Base-by-base conservation (phyloP, 2,888 invertebrate genomes). In the Tupiocoris notatus region DNA sequence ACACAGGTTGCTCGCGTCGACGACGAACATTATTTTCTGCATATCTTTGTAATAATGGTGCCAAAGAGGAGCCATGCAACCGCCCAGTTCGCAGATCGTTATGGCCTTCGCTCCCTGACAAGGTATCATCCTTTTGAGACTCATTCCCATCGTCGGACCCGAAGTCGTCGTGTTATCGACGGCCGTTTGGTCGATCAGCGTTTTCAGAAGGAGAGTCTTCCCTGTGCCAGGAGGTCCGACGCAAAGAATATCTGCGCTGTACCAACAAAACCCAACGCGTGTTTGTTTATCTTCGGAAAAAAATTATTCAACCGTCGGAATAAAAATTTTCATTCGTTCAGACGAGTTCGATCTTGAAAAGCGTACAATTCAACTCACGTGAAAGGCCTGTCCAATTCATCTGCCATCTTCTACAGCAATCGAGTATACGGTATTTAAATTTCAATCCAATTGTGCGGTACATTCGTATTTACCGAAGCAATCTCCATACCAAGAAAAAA, bases 61-160 rank as follows among this genome's bases (percentile, higher is more conserved):
- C 94, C 94, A 94, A 68, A 94, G 86, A 1, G 92, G 90, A 70
- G 92, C 92, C 91, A 94, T 92, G 79, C 88, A 88, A 1, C 94
- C 93, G 0, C 94, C 94, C 23, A 94, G 86, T 84, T 94, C 94
- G 70, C 92, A 85, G 17, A 94, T 86, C 1, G 89, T 82, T 75
- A 86, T 59, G 79, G 70, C 65, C 18, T 16, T 23, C 66, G 16
- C 9, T 61, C 24, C 61, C 59, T 59, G 71, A 0, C 64, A 25
- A 0, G 88, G 86, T 80, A 86, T 85, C 17, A 94, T 86, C 58
- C 88, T 89, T 81, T 89, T 91, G 77, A 94, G 88, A 83, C 92
- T 92, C 0, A 92, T 91, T 0, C 94, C 94, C 56, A 91, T 88
- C 0, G 94, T 94, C 6, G 92, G 90, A 59, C 93, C 92, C 0